Evolutionary conservation across 64 coral and sea anemone genomes (phyloP), one percentile per base, ranked within the genome.

Genomic region (Stichodactyla mertensii): DNA sequence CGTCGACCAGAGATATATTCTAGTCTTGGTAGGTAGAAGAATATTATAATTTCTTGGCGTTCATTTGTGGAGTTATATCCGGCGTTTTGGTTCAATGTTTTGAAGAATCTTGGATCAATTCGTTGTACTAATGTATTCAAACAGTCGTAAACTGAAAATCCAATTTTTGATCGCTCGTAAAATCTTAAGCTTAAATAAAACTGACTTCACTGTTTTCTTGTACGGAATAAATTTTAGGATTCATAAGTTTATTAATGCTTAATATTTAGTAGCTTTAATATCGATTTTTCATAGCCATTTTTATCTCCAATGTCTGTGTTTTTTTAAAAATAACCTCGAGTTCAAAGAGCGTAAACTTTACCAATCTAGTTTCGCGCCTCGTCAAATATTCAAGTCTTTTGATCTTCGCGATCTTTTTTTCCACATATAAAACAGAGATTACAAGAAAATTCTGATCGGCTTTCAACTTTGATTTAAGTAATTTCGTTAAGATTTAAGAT

Each of bases 21-120:
- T 92, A 88, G 85, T 92, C 11, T 28, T 92, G 86, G 91, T 92
- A 60, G 84, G 91, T 87, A 84, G 18, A 53, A 31, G 19, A 31
- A 26, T 74, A 74, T 31, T 27, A 3, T 6, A 14, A 20, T 81
- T 81, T 81, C 52, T 7, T 79, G 77, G 51, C 53, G 53, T 81
- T 81, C 7, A 26, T 74, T 23, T 74, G 69, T 74, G 69, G 0
- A 27, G 69, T 31, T 31, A 74, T 74, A 74, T 74, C 69, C 69
- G 69, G 69, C 69, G 69, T 74, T 74, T 74, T 74, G 69, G 22
- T 74, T 9, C 24, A 31, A 31, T 74, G 69, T 74, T 74, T 27
- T 74, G 69, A 74, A 26, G 69, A 74, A 74, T 27, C 69, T 74
- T 74, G 69, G 36, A 74, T 74, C 69, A 74, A 74, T 11, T 74